Percentiles rank a stretch among this genome's conserved stretches.
Evolutionary conservation across 1,140 invertebrate species (phyloP).

Genomic region (Eupeodes corollae): DNA sequence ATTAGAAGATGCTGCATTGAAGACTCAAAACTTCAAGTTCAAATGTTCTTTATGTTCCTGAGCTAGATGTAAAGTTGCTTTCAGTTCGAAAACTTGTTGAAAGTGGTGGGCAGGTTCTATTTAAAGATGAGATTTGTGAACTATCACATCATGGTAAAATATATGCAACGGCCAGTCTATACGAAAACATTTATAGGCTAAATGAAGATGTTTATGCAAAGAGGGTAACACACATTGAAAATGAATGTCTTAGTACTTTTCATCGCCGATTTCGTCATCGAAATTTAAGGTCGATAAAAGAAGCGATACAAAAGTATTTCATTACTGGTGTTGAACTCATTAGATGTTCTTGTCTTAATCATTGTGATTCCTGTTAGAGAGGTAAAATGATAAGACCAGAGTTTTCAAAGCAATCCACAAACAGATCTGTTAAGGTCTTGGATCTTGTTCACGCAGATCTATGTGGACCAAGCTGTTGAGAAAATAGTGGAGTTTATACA

Average conservation of each 20-base stretch:
- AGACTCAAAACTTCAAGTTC: too few relatives aligned
- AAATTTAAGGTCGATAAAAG: background rate
- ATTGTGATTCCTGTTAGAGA: background rate
- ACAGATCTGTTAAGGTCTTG: too few relatives aligned
- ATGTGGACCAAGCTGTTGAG: constrained; percentile 16
- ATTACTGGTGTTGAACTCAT: background rate
- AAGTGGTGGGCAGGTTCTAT: background rate
- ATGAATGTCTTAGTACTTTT: background rate
- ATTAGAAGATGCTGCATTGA: too few relatives aligned
- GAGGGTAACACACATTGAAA: background rate
- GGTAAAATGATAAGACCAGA: too few relatives aligned
- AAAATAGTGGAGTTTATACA: constrained; percentile 5
- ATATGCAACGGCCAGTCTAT: background rate
- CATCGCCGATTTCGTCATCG: constrained; percentile 2
- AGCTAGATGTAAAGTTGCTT: background rate
- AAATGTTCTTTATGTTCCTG: too few relatives aligned
- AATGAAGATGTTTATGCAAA: background rate
- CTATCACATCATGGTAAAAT: too few relatives aligned
- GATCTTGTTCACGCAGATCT: too few relatives aligned
- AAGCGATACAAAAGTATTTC: background rate
- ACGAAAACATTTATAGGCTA: background rate
- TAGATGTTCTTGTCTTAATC: too few relatives aligned
- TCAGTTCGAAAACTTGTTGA: background rate
- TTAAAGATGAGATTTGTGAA: too few relatives aligned
- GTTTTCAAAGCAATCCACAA: too few relatives aligned